Conservation (phyloP, 2,797 vertebrate genomes). For the Scomberomorus guttatus region DNA sequence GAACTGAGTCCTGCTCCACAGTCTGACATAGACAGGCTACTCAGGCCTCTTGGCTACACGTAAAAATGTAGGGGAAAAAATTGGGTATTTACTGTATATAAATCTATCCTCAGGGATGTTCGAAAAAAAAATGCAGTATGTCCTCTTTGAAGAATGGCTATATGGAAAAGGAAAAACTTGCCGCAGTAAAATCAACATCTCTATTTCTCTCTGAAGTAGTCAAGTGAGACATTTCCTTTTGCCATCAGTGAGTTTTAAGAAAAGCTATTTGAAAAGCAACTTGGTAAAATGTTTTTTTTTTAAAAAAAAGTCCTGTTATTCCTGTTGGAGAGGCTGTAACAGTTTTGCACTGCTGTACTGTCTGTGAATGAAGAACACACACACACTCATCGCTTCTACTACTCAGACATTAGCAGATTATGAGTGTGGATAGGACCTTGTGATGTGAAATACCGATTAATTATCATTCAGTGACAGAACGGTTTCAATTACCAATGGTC, state of each 20-base stretch:
- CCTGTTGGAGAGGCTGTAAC: background rate
- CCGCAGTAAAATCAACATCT: background rate
- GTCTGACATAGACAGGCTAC: slow-evolving; percentile 56
- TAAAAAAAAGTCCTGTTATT: background rate
- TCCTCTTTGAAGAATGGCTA: background rate
- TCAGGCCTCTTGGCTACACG: slow-evolving; percentile 46
- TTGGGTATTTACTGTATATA: slow-evolving; percentile 25
- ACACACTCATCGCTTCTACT: background rate
- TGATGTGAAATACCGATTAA: slow-evolving; percentile 46
- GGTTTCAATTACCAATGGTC: slow-evolving; percentile 24
- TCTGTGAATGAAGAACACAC: background rate
- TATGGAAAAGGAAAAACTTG: background rate
- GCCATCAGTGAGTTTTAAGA: background rate
- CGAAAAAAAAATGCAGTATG: background rate
- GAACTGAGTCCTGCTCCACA: slow-evolving; percentile 73
- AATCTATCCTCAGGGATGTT: slow-evolving; percentile 24
- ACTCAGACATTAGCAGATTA: background rate
- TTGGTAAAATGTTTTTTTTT: too few species aligned
- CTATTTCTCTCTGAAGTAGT: background rate
- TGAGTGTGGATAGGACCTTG: slow-evolving; percentile 17
- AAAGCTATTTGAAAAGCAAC: background rate
- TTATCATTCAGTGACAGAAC: slow-evolving; percentile 27
- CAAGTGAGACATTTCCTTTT: background rate
- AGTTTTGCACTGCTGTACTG: background rate
- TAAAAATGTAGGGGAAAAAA: slow-evolving; percentile 14